phyloP scores from a whole-genome alignment of 2,113 vertebrate genomes.

The Motacilla alba region DNA sequence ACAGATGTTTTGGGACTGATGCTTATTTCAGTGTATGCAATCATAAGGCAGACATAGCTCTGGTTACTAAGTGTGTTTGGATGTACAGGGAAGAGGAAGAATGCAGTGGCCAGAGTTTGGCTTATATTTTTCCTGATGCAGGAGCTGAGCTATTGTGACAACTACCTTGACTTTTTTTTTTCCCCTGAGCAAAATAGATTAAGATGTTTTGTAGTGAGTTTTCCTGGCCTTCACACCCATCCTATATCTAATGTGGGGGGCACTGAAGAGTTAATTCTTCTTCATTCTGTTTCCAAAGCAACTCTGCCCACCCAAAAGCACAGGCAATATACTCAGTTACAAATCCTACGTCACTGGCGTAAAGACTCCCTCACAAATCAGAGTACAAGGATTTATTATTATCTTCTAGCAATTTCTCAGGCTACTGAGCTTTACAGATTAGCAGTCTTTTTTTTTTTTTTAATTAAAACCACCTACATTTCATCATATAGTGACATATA shows the following conservation, averaged over 20 bases:
- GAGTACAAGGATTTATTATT: not conserved
- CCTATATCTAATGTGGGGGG: not conserved
- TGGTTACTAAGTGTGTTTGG: not conserved
- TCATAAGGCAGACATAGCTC: not conserved
- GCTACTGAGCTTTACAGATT: not conserved
- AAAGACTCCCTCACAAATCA: not conserved
- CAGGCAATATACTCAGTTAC: conserved; percentile 34
- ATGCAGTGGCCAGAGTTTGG: not conserved
- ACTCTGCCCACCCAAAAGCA: conserved; percentile 37
- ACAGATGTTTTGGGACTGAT: not conserved
- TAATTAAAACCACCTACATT: not conserved
- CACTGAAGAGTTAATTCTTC: conserved; percentile 27
- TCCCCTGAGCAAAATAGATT: not conserved
- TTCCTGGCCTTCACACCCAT: not conserved
- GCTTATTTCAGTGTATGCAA: not conserved
- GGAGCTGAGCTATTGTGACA: not conserved
- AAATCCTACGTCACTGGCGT: conserved; percentile 8
- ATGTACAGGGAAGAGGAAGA: not conserved
- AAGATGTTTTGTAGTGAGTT: not conserved
- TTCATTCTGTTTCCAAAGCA: conserved; percentile 50
- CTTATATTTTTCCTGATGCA: not conserved
- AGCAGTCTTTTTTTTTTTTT: not conserved
- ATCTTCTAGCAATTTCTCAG: conserved; percentile 17
- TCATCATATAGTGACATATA: not conserved
- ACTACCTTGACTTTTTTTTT: not conserved